These are phyloP conservation scores for Colletes latitarsis DNA, from an alignment of 1,140 invertebrate genomes.

Conservation along the genomic window DNA sequence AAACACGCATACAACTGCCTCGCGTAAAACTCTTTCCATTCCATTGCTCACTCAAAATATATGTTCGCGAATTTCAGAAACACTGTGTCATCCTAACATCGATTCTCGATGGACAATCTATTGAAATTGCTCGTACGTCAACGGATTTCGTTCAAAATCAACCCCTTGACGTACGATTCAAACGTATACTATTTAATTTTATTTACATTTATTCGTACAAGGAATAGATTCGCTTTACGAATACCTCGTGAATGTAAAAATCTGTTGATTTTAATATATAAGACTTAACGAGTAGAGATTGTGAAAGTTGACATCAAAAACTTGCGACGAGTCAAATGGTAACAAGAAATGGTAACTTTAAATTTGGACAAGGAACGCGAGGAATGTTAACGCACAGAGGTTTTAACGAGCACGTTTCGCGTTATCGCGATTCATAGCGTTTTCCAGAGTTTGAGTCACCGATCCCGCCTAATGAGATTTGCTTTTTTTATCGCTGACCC, in stretches of 20 bases:
- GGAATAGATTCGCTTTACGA: too few relatives aligned
- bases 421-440: constrained; percentile 19
- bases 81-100: not conserved
- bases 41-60: not conserved
- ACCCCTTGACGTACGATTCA: too few relatives aligned
- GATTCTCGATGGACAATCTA: too few relatives aligned
- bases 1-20: not conserved
- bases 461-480: not conserved
- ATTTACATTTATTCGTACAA: too few relatives aligned
- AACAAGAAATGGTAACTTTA: not conserved
- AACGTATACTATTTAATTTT: too few relatives aligned
- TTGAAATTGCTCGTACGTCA: too few relatives aligned
- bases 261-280: too few relatives aligned
- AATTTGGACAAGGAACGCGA: not conserved
- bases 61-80: not conserved
- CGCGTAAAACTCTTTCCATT: not conserved
- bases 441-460: constrained; percentile 25
- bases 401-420: constrained; percentile 5
- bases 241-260: too few relatives aligned
- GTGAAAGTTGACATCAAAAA: too few relatives aligned
- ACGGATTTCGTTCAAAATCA: too few relatives aligned
- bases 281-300: too few relatives aligned
- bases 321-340: not conserved
- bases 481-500: constrained; percentile 21
- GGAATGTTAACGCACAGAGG: not conserved